Base-by-base conservation (phyloP, 1,140 invertebrate species). In the Lordiphosa collinella region DNA sequence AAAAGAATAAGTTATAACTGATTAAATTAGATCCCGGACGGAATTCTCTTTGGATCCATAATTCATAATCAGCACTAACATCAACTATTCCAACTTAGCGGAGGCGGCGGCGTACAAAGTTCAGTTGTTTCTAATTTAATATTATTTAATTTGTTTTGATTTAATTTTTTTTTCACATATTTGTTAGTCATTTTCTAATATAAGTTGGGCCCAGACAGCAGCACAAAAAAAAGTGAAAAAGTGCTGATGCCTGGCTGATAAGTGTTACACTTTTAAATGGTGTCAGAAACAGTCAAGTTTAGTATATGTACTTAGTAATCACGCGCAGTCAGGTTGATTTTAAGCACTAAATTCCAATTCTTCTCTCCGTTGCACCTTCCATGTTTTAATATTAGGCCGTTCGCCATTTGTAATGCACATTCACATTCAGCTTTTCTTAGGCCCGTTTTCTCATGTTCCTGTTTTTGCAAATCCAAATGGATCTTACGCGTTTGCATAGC, bases 141-240 rank as follows among this genome's bases (percentile, higher is more conserved):
- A 61, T 48, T 67, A 71, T 47, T 65, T 63, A 62, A 56, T 65
- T 80, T 72, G 62, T 76, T 82, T 72, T 84, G 67, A 62, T 63
- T 36, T 48, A 18, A 10, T 48, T 9, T 7, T 9, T 61, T 55
- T 41, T 61, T 61, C 51, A 29, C 47, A 22, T 18, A 10, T 16
- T 65, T 58, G 71, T 82, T 82, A 82, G 76, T 82, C 76, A 82
- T 50, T 62, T 37, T 50, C 13, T 40, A n/a, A n/a, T n/a, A n/a
- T n/a, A n/a, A n/a, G n/a, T n/a, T n/a, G n/a, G n/a, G n/a, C n/a
- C 66, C 56, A 82, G 76, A 75, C 71, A 61, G 53, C 48, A 47
- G 46, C 51, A 54, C 58, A 47, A 65, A 55, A 47, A 38, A 29
- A 65, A 58, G 13, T 16, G 53, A 29, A 56, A 66, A 49, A 48